Evolutionary conservation across 2,797 vertebrate species (phyloP).

Genomic region (Scleropages formosus): DNA sequence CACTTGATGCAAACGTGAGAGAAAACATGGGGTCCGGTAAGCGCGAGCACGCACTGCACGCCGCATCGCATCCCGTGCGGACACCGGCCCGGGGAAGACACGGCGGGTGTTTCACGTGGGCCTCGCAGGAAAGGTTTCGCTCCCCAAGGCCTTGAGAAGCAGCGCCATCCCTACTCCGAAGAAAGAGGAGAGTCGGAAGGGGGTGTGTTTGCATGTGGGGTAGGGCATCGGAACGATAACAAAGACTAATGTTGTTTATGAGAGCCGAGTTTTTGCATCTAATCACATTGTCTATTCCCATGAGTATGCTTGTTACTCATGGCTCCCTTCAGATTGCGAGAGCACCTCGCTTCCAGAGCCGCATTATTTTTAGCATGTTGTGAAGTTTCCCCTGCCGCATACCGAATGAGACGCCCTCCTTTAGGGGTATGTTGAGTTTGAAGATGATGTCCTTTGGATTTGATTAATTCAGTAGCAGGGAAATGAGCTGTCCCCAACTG

Average conservation of each 20-base stretch:
- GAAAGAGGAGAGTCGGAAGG: conserved; percentile 49
- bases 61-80: neutral
- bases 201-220: conserved; percentile 61
- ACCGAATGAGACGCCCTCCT: conserved; percentile 94
- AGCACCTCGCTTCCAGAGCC: conserved; percentile 88
- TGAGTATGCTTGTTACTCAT: conserved; percentile 85
- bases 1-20: no score
- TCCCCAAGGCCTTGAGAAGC: conserved; percentile 6
- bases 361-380: conserved; percentile 98
- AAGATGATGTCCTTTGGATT: conserved; percentile 98
- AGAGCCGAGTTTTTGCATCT: conserved; percentile 85
- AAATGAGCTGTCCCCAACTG: conserved; percentile 75
- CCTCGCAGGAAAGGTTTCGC: neutral
- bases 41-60: no score
- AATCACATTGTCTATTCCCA: conserved; percentile 90
- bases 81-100: no score
- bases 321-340: conserved; percentile 84
- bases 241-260: conserved; percentile 87
- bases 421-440: conserved; percentile 96
- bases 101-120: neutral
- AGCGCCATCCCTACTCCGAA: neutral
- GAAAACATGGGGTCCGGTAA: no score
- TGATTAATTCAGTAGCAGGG: conserved; percentile 93
- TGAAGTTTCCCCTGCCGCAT: conserved; percentile 90
- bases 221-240: conserved; percentile 55